Percentiles rank a stretch among this genome's conserved stretches.
Conservation (phyloP, 1,140 invertebrate genomes). For the Philotrypesis tridentata region DNA sequence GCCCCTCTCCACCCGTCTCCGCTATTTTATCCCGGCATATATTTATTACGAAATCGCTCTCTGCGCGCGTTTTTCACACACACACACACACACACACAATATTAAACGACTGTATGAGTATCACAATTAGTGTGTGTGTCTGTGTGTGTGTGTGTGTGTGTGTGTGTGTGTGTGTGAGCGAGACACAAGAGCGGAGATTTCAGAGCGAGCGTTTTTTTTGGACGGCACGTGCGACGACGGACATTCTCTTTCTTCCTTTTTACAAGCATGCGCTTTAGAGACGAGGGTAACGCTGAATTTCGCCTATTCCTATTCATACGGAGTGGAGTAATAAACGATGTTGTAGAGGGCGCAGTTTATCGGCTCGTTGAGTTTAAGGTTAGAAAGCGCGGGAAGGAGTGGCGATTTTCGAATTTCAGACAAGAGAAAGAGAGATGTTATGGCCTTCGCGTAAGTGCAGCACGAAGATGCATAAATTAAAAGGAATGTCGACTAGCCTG, state of each 20-base stretch:
- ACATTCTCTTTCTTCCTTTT: neutral
- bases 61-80: neutral
- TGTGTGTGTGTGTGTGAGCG: no score
- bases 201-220: neutral
- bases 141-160: neutral
- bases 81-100: neutral
- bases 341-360: neutral
- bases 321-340: neutral
- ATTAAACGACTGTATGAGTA: neutral
- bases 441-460: neutral
- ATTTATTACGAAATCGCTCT: slow-evolving; percentile 67
- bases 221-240: neutral
- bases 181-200: neutral
- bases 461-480: neutral
- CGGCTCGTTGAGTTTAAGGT: neutral
- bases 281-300: neutral
- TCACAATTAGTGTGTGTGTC: neutral
- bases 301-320: neutral
- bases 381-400: neutral
- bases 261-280: neutral
- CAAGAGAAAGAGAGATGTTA: neutral
- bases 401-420: neutral
- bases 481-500: neutral
- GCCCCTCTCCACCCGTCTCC: slow-evolving; percentile 51
- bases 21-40: slow-evolving; percentile 69